Evolutionary conservation across 2,113 vertebrate genomes (phyloP).

Genomic region (Eulacestoma nigropectus): DNA sequence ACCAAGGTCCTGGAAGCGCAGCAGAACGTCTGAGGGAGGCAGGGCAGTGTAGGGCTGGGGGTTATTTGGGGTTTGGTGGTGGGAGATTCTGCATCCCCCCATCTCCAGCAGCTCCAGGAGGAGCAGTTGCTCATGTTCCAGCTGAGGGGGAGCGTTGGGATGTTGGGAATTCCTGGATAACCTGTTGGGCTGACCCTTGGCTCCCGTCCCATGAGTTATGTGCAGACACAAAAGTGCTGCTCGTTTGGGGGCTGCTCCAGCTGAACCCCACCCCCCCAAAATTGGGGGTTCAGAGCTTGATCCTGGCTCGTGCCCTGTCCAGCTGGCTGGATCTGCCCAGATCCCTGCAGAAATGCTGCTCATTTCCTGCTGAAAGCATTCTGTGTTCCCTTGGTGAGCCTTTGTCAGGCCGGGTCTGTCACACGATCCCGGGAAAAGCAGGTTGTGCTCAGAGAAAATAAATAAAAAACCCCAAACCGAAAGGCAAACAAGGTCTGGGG

Average conservation of each 20-base stretch:
- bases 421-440: not conserved
- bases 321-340: not conserved
- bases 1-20: not conserved
- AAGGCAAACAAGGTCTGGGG: not conserved
- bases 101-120: not conserved
- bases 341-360: not conserved
- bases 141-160: not conserved
- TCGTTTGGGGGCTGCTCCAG: not conserved
- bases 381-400: not conserved
- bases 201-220: rapidly evolving
- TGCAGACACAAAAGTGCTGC: not conserved
- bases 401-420: not conserved
- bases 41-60: not conserved
- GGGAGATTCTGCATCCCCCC: not conserved
- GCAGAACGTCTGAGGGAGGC: rapidly evolving
- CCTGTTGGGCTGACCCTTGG: not conserved
- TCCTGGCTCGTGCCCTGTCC: rapidly evolving
- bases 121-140: not conserved
- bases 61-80: not conserved
- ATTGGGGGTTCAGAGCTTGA: not conserved
- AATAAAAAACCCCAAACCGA: not conserved
- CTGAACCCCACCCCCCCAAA: not conserved
- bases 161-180: not conserved
- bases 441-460: not conserved
- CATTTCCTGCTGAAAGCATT: not conserved